Evolutionary conservation across 92 coral and sea anemone genomes (phyloP), one percentile per base, ranked within the genome.

Genomic region (Palythoa heliodiscus): DNA sequence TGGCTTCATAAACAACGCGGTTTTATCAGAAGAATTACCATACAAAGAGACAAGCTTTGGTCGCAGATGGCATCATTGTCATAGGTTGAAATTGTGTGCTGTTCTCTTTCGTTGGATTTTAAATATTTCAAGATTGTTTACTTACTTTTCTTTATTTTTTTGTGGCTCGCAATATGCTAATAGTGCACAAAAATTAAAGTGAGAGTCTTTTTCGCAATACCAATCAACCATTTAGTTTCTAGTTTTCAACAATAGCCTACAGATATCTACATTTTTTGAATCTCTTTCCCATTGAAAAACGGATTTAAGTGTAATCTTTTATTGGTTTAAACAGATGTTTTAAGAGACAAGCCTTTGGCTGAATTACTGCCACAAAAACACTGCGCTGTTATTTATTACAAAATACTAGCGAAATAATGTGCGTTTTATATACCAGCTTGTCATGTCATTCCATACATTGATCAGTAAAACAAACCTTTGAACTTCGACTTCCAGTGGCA

Each of bases 21-120:
- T 80, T 17, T n/a, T 69, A 69, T 12, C 37, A 25, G 74, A 22
- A 48, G 19, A 80, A 80, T 80, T 80, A 66, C 55, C 84, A 80
- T 80, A 80, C 58, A 77, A 80, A 24, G 24, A 64, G 43, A 70
- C 19, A 53, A 25, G 58, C 52, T 80, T 64, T 80, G 47, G 63
- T 47, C 60, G 73, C 84, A 80, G 75, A 66, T 80, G 84, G 53
- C 84, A 80, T n/a, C 22, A 25, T 80, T 80, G 54, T 64, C 16
- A 43, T 63, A 52, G 40, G 24, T 22, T 66, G 25, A 53, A 64
- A 66, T 23, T 43, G 60, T 80, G 20, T 47, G 35, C 74, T 66
- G 73, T 22, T 66, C 84, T 67, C 74, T 80, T 66, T 80, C 20
- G 64, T 61, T 58, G 8, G 37, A n/a, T 60, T 58, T 16, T 43